Evolutionary conservation across 2,797 vertebrate species (phyloP).

Genomic region (Mormyrops boulengeri): DNA sequence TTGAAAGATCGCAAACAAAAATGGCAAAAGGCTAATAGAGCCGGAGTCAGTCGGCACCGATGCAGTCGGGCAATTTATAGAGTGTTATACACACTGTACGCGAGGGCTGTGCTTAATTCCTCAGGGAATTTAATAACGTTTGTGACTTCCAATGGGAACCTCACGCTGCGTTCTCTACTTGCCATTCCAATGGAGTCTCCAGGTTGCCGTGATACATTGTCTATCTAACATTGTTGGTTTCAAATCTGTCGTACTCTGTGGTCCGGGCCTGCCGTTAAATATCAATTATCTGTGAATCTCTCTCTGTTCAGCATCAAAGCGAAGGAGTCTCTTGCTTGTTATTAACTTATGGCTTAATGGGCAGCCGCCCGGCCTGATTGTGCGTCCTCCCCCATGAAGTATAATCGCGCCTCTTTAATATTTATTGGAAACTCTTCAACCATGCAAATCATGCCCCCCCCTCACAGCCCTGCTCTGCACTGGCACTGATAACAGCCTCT

Average conservation of each 20-base stretch:
- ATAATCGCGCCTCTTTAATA: conserved; percentile 22
- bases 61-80: neutral
- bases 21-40: neutral
- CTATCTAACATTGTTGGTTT: neutral
- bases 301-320: conserved; percentile 1
- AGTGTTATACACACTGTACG: neutral
- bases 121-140: neutral
- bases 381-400: neutral
- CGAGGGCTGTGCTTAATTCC: neutral
- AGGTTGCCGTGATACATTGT: neutral
- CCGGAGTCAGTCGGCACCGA: neutral
- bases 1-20: neutral
- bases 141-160: neutral
- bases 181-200: neutral
- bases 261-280: conserved; percentile 12
- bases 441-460: neutral
- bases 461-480: neutral
- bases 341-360: conserved; percentile 14
- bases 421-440: conserved; percentile 12
- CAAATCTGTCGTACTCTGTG: neutral
- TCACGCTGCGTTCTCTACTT: neutral
- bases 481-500: neutral
- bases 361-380: conserved; percentile 15
- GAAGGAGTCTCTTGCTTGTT: neutral
- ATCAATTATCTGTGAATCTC: conserved; percentile 15